phyloP scores from a whole-genome alignment of 2,797 vertebrate genomes.

The Prionace glauca region DNA sequence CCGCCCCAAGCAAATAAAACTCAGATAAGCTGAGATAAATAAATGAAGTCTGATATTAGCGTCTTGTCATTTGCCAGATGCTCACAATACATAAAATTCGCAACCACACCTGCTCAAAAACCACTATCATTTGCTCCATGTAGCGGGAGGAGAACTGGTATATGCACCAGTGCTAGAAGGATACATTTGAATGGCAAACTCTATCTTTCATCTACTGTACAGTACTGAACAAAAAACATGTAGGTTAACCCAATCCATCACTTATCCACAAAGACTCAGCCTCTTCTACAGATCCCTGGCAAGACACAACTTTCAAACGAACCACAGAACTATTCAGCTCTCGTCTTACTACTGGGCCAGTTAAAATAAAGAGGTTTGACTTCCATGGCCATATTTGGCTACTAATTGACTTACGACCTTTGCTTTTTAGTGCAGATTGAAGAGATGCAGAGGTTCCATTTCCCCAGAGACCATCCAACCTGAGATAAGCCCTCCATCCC shows the following conservation, averaged over 20 bases:
- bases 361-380: neutral
- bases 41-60: neutral
- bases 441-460: neutral
- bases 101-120: neutral
- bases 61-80: neutral
- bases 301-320: neutral
- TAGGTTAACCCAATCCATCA: neutral
- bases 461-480: neutral
- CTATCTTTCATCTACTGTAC: neutral
- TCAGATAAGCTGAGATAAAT: neutral
- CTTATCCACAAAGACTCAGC: neutral
- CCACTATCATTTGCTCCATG: too few relatives aligned
- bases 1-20: neutral
- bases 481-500: too few relatives aligned
- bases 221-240: neutral
- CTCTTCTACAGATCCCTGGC: neutral
- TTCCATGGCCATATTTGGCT: neutral
- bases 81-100: neutral
- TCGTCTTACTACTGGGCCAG: neutral
- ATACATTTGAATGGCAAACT: neutral
- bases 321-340: neutral
- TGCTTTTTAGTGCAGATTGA: neutral
- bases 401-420: neutral
- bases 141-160: neutral
- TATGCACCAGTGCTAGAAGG: neutral